Evolutionary conservation across 2,797 vertebrate genomes (phyloP).

Genomic region (Helarctos malayanus): DNA sequence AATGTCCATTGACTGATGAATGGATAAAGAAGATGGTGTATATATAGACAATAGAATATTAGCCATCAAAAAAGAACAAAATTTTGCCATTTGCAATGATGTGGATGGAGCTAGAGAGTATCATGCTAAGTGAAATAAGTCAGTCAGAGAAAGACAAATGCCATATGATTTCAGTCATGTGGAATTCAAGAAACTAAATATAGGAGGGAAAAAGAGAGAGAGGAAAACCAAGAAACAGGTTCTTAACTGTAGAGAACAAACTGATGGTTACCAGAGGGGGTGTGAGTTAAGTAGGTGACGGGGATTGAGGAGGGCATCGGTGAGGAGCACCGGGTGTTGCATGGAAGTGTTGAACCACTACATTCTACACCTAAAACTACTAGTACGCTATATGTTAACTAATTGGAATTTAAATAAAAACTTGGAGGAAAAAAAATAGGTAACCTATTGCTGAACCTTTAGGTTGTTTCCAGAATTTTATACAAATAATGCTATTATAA

Average conservation of each 20-base stretch:
- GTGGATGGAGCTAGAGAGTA: background rate
- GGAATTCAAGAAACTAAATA: background rate
- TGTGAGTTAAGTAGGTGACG: background rate
- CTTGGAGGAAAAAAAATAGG: background rate
- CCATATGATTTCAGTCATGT: background rate
- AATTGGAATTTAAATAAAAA: background rate
- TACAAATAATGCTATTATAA: background rate
- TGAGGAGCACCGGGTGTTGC: background rate
- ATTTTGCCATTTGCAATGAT: background rate
- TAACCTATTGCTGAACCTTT: background rate
- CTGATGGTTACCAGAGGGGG: background rate
- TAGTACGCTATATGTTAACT: background rate
- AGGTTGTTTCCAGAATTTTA: background rate
- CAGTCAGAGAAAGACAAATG: background rate
- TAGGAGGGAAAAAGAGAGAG: background rate
- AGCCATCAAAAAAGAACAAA: background rate
- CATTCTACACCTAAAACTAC: background rate
- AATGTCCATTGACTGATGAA: too few relatives aligned
- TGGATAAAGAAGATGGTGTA: too few relatives aligned
- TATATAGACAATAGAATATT: too few relatives aligned
- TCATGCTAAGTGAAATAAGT: background rate
- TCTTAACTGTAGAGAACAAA: background rate
- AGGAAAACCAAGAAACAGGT: background rate
- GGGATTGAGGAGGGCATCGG: background rate
- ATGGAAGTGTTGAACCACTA: background rate